These are phyloP conservation scores for Corydoras sp. DNA, from an alignment of 2,113 vertebrate species.

Conservation along the genomic window DNA sequence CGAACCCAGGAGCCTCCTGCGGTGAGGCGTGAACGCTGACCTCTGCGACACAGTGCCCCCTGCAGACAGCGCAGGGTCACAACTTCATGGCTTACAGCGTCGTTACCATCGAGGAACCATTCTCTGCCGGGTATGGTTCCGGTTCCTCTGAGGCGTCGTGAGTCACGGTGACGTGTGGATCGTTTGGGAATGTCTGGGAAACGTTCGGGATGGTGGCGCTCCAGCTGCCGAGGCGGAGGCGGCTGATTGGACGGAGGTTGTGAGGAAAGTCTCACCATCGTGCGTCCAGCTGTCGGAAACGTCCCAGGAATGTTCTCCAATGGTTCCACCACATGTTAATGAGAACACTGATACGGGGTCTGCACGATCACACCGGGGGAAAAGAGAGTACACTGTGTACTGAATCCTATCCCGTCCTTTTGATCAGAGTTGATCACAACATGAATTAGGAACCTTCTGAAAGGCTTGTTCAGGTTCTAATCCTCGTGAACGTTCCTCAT, in stretches of 20 bases:
- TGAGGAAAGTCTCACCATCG: background rate
- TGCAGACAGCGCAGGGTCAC: too few relatives aligned
- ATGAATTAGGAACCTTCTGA: background rate
- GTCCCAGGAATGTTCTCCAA: background rate
- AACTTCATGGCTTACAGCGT: conserved; percentile 33
- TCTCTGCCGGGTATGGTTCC: conserved; percentile 48
- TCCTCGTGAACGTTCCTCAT: background rate
- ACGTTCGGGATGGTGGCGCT: conserved; percentile 39
- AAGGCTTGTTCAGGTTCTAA: background rate
- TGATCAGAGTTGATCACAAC: background rate
- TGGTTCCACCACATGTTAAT: background rate
- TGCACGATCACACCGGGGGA: background rate
- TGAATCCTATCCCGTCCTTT: background rate
- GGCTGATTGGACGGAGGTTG: conserved; percentile 3
- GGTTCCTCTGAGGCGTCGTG: conserved; percentile 38
- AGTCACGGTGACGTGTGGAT: conserved; percentile 45
- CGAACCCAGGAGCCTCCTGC: too few relatives aligned
- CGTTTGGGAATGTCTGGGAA: conserved; percentile 47
- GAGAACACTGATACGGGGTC: background rate
- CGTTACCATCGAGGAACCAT: conserved; percentile 51
- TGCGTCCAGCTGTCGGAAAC: background rate
- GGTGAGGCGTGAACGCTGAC: too few relatives aligned
- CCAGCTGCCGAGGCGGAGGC: conserved; percentile 22
- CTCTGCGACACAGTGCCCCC: too few relatives aligned
- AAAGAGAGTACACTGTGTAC: background rate